Base-by-base conservation (phyloP, 2,797 vertebrate genomes). In the Columba guinea region DNA sequence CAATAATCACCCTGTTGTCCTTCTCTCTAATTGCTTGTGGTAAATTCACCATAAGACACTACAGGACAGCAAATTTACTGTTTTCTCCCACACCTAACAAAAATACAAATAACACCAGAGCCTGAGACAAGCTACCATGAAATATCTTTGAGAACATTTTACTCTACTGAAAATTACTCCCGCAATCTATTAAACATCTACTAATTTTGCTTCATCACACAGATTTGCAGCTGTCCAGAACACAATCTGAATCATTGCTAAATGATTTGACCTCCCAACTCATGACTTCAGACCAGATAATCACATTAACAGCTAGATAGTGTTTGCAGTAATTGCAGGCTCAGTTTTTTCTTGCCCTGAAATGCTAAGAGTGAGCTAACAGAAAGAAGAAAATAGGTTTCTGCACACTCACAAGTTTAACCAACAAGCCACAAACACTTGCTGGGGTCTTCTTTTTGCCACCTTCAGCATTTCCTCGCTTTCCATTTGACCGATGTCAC, bases 381-480 rank as follows among this genome's bases (percentile, higher is more conserved):
- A n/a, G 91, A 92, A 86, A 93, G 39, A 44, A 64, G 49, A n/a
- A 64, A 68, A 63, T 14, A 60, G 11, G 12, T 21, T 86, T 84
- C 60, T 14, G n/a, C 41, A 70, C 78, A 97, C 99, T 92, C 96
- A 99, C 99, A 99, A 95, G 97, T 99, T 99, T 93, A 99, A 97
- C 99, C 99, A 99, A 97, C 99, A 99, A 84, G 98, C 93, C 80
- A 98, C 96, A 94, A 98, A 98, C 0, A 24, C 83, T 86, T 97
- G 93, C 87, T 97, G 67, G 22, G 71, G 46, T 80, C 87, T 86
- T 69, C 90, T 78, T 83, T 91, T 92, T 60, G 92, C 73, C 91
- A 98, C 13, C 23, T 55, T 96, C 90, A 97, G 80, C 90, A 98
- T 90, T 94, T 95, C 87, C 44, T 94, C 30, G 52, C 93, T 88